Base-by-base conservation (phyloP, 2,113 vertebrate genomes). In the Otolemur garnettii region DNA sequence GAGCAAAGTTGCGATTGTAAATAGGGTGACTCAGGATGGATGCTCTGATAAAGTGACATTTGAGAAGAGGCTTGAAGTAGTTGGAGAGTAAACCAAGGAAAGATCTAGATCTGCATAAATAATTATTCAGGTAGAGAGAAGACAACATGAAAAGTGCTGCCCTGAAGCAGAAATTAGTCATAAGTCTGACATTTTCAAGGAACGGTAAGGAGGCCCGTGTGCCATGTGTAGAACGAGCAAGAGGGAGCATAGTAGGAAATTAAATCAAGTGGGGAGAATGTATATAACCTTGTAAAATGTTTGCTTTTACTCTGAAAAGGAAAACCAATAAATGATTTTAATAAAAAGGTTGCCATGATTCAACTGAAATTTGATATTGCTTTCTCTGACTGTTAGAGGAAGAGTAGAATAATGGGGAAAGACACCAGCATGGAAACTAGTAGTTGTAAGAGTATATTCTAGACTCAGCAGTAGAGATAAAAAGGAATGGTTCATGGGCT, bases 21-120 rank as follows among this genome's bases (percentile, higher is more conserved):
- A 59, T 68, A 79, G 8, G 60, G 53, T 77, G 35, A 57, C n/a
- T 92, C 30, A 45, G 53, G 45, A 90, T 78, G 26, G 55, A 79
- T 15, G 18, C 3, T 84, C 71, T 94, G 75, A 94, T 83, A 87
- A 87, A 78, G 26, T 60, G 72, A 90, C 53, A 91, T 83, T 83
- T 84, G 33, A 78, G 15, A 82, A 92, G 28, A 96, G 75, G 68
- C 35, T 92, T 59, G 26, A 72, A 78, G 42, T 95, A 93, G 55
- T 82, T 60, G 59, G 55, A 10, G 35, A 90, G 19, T 87, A 66
- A 13, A 26, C 15, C 55, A 77, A n/a, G 85, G 42, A 71, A 95
- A 62, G 17, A 66, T 82, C 24, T 64, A 82, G 42, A 92, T 66
- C 60, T 62, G 30, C 4, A 26, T 81, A 82, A 87, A 90, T 30